Evolutionary conservation across 2,113 vertebrate species (phyloP), one percentile per base, ranked within the genome.

Genomic region (Lucifuga dentata): DNA sequence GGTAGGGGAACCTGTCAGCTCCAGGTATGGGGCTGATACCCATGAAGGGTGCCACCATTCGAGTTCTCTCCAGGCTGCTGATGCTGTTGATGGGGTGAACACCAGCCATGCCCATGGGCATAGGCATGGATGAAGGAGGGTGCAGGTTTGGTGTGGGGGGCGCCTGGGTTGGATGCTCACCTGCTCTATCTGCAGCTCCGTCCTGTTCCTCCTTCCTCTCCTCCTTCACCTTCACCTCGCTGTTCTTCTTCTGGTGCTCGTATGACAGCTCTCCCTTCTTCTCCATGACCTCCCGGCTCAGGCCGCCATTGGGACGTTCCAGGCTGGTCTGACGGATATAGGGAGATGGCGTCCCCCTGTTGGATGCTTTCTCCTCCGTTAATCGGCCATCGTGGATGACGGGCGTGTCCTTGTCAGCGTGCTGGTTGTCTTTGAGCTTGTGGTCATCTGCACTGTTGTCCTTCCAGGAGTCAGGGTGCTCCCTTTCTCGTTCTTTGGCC

Each of bases 41-140:
- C 96, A 99, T 96, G 81, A 98, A 99, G 59, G 97, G 97, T 0
- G 95, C 95, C 90, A 98, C 95, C 92, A 98, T 94, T 83, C 97
- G 96, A 94, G 96, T 98, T 92, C 97, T 95, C 74, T 99, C 96
- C 88, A 98, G 92, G 66, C 94, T 84, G 60, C 94, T 89, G 87
- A 98, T 95, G 90, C 88, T 94, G 92, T 95, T 97, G 88, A 98
- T 95, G 76, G 96, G 94, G 76, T 99, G 97, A 58, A 98, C 92
- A 0, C 95, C 94, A 0, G 95, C 90, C 84, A 98, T 93, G 35
- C 96, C 94, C 90, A 97, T 95, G 26, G 95, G 91, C 91, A 98
- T 74, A 12, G 95, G 93, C 94, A 98, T 92, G 0, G 96, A 91
- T 66, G 94, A 92, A 1, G 96, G 94, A 0, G 95, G 92, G 85